Evolutionary conservation across 2,888 invertebrate genomes (phyloP), one percentile per base, ranked within the genome.

Genomic region (Amorpha juglandis): DNA sequence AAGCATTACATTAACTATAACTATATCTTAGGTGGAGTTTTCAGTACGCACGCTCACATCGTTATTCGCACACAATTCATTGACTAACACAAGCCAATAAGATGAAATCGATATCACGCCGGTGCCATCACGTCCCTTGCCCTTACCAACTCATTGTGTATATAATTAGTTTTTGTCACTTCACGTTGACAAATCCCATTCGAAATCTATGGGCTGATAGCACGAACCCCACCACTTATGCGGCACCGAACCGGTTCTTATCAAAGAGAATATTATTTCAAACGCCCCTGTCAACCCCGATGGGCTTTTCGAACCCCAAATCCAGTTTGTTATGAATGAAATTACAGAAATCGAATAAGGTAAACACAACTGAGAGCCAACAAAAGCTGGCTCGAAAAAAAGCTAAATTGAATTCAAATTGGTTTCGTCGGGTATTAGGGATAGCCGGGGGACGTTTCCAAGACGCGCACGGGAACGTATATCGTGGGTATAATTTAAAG

Each of bases 321-420:
- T 92, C 92, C 92, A 90, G 93, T 92, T 93, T 92, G 92, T 92
- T 92, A 92, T 93, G 92, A 93, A 93, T 93, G 92, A 93, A 93
- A 92, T 93, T 93, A 93, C 91, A 92, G 92, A 92, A 93, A 93
- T 93, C 93, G 92, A 93, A 92, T 93, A 93, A 93, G 89, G 92
- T 92, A 92, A 92, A 93, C 92, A 93, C 91, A 92, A 92, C 92
- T 88, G 90, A 88, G 90, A 89, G 89, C 88, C 91, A 92, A 93
- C 93, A 93, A 92, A 93, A 92, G 92, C 90, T 90, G 88, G 90
- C 82, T 85, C 87, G 87, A 91, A 92, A 93, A 90, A 92, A 92
- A 91, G 86, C 92, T 90, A 92, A 93, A 92, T 93, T 92, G 92
- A 93, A 93, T 93, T 93, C 92, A 93, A 93, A 92, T 93, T 92